Evolutionary conservation across 1,140 invertebrate genomes (phyloP), one percentile per base, ranked within the genome.

Genomic region (Zeugodacus cucurbitae): DNA sequence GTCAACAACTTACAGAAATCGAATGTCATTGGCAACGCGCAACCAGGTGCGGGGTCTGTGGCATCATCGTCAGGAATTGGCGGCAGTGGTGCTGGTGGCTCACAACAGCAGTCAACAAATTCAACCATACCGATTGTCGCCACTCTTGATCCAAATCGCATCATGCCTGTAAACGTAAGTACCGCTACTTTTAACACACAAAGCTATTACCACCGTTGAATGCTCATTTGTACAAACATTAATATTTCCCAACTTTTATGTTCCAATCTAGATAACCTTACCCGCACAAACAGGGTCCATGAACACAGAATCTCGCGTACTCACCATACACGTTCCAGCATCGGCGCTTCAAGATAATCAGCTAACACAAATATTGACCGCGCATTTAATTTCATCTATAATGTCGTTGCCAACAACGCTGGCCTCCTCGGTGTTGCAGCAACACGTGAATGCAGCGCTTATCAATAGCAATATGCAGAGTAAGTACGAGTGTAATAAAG

Each of bases 321-420:
- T 97, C 87, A 97, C 96, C 14, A 97, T 98, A 91, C 96, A 97
- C 93, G 97, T 98, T 90, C 97, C 97, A 89, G 96, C 97, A 44
- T 96, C 96, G 26, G 96, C 96, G 37, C 94, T 98, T 85, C 96
- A 96, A 94, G 96, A 96, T 93, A 95, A 95, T 91, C 95, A 95
- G 90, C 90, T 95, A 34, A 95, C 95, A 88, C 95, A 93, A 89
- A 94, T 94, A 86, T 94, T 98, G 87, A 97, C 96, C 32, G 97
- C 97, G 41, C 96, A 97, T 41, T 95, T 97, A 54, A 97, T 98
- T 89, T 96, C 97, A 91, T 97, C 97, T 1, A 97, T 97, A 70
- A 97, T 98, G 95, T 95, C 95, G 90, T 94, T 98, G 89, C 97
- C 97, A 41, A 95, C 96, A 88, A 95, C 96, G 54, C 92, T 97